Percentiles rank a stretch among this genome's conserved stretches.
Conservation (phyloP, 2,888 invertebrate species). For the Lepidochrysops patricia region DNA sequence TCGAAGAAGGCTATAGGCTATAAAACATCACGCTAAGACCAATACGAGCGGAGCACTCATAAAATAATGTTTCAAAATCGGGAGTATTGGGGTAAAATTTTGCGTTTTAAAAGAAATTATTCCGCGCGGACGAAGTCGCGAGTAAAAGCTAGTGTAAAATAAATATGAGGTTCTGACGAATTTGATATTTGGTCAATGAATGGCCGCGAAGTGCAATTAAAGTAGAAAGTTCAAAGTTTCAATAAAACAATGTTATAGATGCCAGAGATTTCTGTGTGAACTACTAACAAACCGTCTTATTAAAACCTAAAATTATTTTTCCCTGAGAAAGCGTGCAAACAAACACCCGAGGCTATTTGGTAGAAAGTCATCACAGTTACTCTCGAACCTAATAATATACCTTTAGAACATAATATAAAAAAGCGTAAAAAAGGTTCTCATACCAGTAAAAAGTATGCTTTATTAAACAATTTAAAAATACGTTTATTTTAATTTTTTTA, state of each 20-base stretch:
- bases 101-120: too few relatives aligned
- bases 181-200: background rate
- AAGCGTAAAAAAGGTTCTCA: background rate
- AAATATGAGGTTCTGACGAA: too few relatives aligned
- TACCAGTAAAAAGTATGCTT: background rate
- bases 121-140: too few relatives aligned
- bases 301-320: slow-evolving; percentile 7
- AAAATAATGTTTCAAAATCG: too few relatives aligned
- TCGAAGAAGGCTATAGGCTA: too few relatives aligned
- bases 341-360: slow-evolving; percentile 5
- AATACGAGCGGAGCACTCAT: too few relatives aligned
- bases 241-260: background rate
- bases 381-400: background rate
- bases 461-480: background rate
- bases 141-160: too few relatives aligned
- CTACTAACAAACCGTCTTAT: background rate
- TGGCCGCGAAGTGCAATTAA: background rate
- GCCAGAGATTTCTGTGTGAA: slow-evolving; percentile 6
- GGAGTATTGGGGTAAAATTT: too few relatives aligned
- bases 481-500: too few relatives aligned
- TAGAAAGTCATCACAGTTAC: slow-evolving; percentile 10
- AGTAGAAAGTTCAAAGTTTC: background rate
- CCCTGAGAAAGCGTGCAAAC: slow-evolving; percentile 9
- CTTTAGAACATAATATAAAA: background rate
- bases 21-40: too few relatives aligned